Base-by-base conservation (phyloP, 1,140 invertebrate species). In the Glossosoma conforme region DNA sequence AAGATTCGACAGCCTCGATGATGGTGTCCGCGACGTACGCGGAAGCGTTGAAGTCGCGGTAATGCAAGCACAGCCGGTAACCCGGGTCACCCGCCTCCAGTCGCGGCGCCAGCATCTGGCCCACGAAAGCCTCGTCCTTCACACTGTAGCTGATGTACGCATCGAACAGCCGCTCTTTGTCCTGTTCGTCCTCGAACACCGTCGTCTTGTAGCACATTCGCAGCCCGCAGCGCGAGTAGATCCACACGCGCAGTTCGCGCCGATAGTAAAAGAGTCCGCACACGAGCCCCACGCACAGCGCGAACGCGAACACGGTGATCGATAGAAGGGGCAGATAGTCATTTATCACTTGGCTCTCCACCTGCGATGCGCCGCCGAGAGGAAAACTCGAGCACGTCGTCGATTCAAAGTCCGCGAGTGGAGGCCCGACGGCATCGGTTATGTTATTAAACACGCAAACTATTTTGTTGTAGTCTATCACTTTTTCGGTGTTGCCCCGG, bases 81-180 rank as follows among this genome's bases (percentile, higher is more conserved):
- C 82, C 82, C 10, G 81, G 79, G 58, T 84, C 82, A 22, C 71
- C 72, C n/a, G 78, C 80, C 71, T 94, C 90, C 20, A 94, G 74
- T 5, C 86, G 85, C 3, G 86, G 83, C 20, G 88, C 86, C 57
- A 95, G 70, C 56, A 91, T 87, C 62, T 92, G 85, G 57, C 85
- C 85, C 3, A 94, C 87, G 69, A 91, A 93, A 21, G 84, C 81
- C 65, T 93, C 89, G 67, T 96, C 91, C 66, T 93, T 89, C 19
- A 89, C 82, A 60, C 89, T 91, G 70, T 95, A 95, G 35, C 87
- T 89, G 30, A 95, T 83, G 66, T 93, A 95, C 9, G 91, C 91
- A 67, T 96, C 92, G 65, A 90, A 93, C 20, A 91, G 78, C 58
- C 87, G 82, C 71, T 91, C 87, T 61, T 87, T 83, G 62, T 90